These are phyloP conservation scores for Holacanthella duospinosa DNA, from an alignment of 2,888 invertebrate species.

Conservation along the genomic window DNA sequence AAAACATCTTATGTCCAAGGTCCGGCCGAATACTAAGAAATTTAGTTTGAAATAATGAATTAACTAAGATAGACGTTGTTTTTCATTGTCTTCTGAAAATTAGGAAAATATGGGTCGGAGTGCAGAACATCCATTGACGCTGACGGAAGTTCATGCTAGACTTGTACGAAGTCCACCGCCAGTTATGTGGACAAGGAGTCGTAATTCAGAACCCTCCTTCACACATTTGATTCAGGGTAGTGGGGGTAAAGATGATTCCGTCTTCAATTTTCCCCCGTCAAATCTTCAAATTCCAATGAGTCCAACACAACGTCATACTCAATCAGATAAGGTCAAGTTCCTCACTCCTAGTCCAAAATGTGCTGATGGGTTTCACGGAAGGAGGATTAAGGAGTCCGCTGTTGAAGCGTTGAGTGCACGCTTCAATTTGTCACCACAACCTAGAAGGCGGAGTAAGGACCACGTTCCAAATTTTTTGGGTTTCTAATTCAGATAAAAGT, in stretches of 20 bases:
- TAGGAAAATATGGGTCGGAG: slow-evolving; percentile 27
- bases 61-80: not conserved
- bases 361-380: not conserved
- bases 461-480: not conserved
- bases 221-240: slow-evolving; percentile 19
- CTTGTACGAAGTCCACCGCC: slow-evolving; percentile 37
- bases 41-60: too few species aligned
- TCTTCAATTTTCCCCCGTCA: slow-evolving; percentile 34
- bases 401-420: not conserved
- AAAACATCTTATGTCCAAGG: slow-evolving; percentile 37
- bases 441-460: not conserved
- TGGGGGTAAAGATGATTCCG: slow-evolving; percentile 29
- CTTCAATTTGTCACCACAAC: slow-evolving; percentile 7
- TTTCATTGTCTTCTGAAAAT: not conserved
- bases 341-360: not conserved
- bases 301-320: not conserved
- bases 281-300: not conserved
- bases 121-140: slow-evolving; percentile 29
- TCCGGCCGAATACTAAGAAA: slow-evolving; percentile 8
- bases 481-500: not conserved
- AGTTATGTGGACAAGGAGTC: slow-evolving; percentile 35
- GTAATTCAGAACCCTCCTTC: slow-evolving; percentile 36
- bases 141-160: slow-evolving; percentile 35
- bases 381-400: not conserved
- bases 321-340: not conserved